These are phyloP conservation scores for Heliocidaris tuberculata DNA, from an alignment of 35 echinoderm and acorn worm genomes.

Conservation along the genomic window DNA sequence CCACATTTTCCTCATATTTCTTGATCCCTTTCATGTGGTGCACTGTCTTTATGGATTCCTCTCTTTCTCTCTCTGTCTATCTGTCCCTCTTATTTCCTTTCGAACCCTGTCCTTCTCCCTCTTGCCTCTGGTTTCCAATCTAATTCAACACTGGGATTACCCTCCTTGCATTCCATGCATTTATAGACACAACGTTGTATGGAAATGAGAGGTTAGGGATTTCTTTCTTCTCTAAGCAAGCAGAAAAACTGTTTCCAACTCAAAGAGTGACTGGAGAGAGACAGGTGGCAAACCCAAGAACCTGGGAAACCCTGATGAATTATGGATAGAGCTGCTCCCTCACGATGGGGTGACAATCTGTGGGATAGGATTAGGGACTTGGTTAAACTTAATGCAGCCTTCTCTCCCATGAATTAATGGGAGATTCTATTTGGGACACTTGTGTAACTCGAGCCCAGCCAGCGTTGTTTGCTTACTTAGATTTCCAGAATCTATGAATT, in stretches of 20 bases:
- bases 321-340: constrained; percentile 8
- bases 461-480: neutral
- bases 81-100: neutral
- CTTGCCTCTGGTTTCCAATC: neutral
- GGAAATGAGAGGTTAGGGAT: constrained; percentile 8
- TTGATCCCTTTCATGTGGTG: too few relatives aligned
- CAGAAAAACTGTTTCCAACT: constrained; percentile 4
- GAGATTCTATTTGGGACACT: constrained; percentile 10
- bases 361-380: constrained; percentile 2
- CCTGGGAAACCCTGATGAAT: neutral
- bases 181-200: constrained; percentile 44
- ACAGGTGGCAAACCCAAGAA: constrained; percentile 15
- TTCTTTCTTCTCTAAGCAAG: constrained; percentile 9
- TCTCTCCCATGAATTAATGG: constrained; percentile 16
- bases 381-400: neutral
- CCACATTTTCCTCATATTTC: too few relatives aligned
- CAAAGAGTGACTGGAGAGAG: neutral
- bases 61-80: too few relatives aligned
- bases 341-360: neutral
- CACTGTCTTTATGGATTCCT: too few relatives aligned
- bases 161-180: constrained; percentile 23
- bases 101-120: neutral
- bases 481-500: constrained; percentile 18
- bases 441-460: neutral
- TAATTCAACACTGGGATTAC: neutral